A percentile compares a stretch with the other conserved stretches of the same genome.
Conservation (phyloP, 2,797 vertebrate genomes). For the Orestias chungarensis region DNA sequence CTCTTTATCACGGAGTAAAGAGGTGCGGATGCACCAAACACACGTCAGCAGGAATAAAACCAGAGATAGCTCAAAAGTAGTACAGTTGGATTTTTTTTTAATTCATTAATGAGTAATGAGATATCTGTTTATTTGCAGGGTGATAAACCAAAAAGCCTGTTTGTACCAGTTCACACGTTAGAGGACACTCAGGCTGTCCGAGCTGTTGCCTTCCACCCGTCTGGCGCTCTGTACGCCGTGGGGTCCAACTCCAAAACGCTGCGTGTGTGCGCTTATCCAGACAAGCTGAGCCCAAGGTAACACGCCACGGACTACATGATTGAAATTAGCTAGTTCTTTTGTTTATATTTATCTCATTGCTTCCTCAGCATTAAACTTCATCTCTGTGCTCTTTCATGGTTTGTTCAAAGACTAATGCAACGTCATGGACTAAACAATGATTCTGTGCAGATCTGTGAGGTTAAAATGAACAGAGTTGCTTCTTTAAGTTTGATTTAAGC, state of each 20-base stretch:
- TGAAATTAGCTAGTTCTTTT: no score
- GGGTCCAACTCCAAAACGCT: constrained; percentile 98
- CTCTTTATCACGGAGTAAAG: constrained; percentile 62
- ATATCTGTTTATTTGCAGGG: constrained; percentile 47
- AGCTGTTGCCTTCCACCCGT: constrained; percentile 96
- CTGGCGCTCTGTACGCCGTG: constrained; percentile 90
- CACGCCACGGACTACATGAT: no score
- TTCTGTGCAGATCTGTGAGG: no score
- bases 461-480: not conserved
- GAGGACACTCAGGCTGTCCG: constrained; percentile 96
- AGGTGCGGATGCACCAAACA: constrained; percentile 44
- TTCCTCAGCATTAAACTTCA: not conserved
- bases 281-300: constrained; percentile 88
- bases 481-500: not conserved
- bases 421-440: no score
- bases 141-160: constrained; percentile 65
- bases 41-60: not conserved
- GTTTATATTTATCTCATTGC: no score
- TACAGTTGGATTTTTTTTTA: not conserved
- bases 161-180: constrained; percentile 83
- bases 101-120: not conserved
- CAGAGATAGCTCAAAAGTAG: no score
- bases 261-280: constrained; percentile 94
- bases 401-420: no score
- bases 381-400: not conserved